Conservation (phyloP, 2,888 invertebrate genomes). For the Leptinotarsa tumamoca region DNA sequence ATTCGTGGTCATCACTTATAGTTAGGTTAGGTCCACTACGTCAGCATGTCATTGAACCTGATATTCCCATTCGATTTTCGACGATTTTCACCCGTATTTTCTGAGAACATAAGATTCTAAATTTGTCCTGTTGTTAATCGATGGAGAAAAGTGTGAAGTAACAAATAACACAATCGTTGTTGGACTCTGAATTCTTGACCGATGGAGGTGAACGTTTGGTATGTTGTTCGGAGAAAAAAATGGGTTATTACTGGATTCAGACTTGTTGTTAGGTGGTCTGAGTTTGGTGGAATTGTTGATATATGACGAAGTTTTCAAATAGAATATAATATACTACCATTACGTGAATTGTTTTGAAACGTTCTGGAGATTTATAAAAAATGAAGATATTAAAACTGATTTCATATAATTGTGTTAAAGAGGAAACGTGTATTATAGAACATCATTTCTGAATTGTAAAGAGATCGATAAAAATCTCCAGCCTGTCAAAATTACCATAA, state of each 20-base stretch:
- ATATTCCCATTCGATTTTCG: constrained; percentile 48
- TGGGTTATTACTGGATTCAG: constrained; percentile 2
- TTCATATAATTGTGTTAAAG: too few relatives aligned
- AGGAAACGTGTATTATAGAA: too few relatives aligned
- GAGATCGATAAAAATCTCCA: too few relatives aligned
- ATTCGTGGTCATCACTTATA: constrained; percentile 51
- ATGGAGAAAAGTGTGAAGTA: constrained; percentile 38
- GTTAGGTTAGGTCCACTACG: constrained; percentile 60
- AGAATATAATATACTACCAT: constrained; percentile 4
- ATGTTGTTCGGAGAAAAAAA: constrained; percentile 26
- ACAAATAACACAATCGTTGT: constrained; percentile 40
- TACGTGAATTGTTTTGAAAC: not conserved
- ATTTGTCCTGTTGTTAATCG: constrained; percentile 3
- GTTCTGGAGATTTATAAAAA: too few relatives aligned
- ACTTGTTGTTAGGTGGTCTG: constrained; percentile 12
- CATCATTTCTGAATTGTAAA: too few relatives aligned
- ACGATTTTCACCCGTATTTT: constrained; percentile 42
- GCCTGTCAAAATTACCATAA: too few relatives aligned
- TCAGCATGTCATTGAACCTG: constrained; percentile 56
- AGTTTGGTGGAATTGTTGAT: constrained; percentile 2
- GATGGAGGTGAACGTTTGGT: constrained; percentile 29
- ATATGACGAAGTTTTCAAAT: constrained; percentile 9
- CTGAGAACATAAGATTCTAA: constrained; percentile 4
- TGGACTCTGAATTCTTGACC: constrained; percentile 34
- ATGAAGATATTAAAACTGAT: too few relatives aligned